Percentiles rank a stretch among this genome's conserved stretches.
Conservation (phyloP, 2,113 vertebrate genomes). For the Eptesicus fuscus region DNA sequence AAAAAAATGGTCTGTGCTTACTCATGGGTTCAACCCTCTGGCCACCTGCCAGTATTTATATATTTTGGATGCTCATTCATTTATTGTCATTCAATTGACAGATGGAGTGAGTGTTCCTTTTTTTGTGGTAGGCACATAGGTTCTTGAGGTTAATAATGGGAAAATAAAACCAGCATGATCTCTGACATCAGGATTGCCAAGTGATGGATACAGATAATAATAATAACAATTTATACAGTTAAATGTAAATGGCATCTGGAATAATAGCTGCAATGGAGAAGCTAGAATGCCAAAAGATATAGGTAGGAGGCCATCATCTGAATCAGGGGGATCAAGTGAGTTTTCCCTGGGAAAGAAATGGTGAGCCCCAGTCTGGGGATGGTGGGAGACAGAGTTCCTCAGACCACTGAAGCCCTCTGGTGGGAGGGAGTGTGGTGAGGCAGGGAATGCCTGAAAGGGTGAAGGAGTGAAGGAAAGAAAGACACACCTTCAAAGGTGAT, state of each 20-base stretch:
- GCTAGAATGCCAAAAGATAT: not conserved
- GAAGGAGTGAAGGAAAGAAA: not conserved
- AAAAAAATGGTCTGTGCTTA: not conserved
- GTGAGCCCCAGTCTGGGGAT: not conserved
- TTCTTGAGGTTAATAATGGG: not conserved
- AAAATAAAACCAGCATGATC: not conserved
- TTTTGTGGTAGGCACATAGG: not conserved
- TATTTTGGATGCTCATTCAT: not conserved
- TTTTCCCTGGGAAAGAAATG: not conserved
- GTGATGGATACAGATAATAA: not conserved
- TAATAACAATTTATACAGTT: not conserved
- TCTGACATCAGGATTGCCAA: not conserved
- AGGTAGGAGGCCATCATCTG: not conserved
- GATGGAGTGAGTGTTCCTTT: not conserved
- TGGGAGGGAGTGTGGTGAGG: rapidly evolving
- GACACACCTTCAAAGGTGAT: not conserved
- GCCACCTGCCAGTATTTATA: not conserved
- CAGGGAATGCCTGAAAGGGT: not conserved
- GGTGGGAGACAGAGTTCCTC: rapidly evolving
- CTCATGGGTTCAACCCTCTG: not conserved
- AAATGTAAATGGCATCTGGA: not conserved
- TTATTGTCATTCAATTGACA: not conserved
- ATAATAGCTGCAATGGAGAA: not conserved
- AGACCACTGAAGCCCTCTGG: not conserved
- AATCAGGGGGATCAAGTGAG: not conserved